Evolutionary conservation across 2,797 vertebrate species (phyloP), one percentile per base, ranked within the genome.

Genomic region (Graptemys geographica): DNA sequence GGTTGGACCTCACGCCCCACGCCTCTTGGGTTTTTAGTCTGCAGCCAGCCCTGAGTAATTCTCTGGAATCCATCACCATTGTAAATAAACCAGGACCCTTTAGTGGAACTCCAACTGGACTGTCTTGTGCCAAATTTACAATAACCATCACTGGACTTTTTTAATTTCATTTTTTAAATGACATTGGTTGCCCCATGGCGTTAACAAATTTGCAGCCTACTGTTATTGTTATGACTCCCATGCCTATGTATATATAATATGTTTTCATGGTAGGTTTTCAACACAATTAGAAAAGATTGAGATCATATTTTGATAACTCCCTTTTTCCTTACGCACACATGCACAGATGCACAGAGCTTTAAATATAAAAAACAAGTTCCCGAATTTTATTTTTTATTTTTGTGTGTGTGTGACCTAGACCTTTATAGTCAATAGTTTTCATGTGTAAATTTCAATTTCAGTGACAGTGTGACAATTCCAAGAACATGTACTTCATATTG

Each of bases 111-210:
- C 57, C 95, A 95, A 2, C 82, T 56, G 96, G 94, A 91, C 90
- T 96, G 92, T 96, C 85, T 96, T 65, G 98, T 98, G 98, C 98
- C 98, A 98, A 98, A 98, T 95, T 96, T 93, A 96, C 84, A 96
- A 89, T 87, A 81, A 95, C 94, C 86, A 8, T 95, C 83, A 49
- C 2, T 84, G 94, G 91, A 96, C 93, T 96, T 85, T 97, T 90
- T 59, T 2, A 59, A 86, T 65, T 94, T 94, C 88, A 79, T 92
- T 96, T 95, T 89, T 90, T 91, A 81, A 82, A 91, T 86, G 83
- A 21, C 79, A 0, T n/a, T 23, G 87, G 81, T 81, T 87, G 83
- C 94, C 87, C 84, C 86, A 5, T 87, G 83, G 1, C 37, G 5
- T 79, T 37, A 23, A 49, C 80, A 76, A 49, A 72, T 53, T 51